Percentiles rank a stretch among this genome's conserved stretches.
Evolutionary conservation across 2,797 vertebrate genomes (phyloP).

Genomic region (Sebastiscus tertius): DNA sequence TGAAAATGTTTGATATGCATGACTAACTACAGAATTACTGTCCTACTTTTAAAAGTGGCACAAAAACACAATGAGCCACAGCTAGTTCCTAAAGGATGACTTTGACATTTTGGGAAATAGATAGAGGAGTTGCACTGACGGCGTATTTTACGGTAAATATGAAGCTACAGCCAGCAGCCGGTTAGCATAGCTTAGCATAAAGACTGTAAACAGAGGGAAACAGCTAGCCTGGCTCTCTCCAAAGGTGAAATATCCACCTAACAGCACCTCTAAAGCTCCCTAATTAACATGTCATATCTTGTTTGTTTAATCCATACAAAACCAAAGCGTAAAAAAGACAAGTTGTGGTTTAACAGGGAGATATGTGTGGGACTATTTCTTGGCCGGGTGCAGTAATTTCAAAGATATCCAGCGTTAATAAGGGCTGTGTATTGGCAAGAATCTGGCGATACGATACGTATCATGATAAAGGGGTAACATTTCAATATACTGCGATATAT

Average conservation of each 20-base stretch:
- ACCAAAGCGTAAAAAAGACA: neutral
- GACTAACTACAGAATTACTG: slow-evolving; percentile 44
- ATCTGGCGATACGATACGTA: too few relatives aligned
- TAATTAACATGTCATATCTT: neutral
- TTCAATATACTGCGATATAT: too few relatives aligned
- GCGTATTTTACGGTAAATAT: neutral
- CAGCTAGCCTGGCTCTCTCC: neutral
- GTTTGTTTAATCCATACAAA: neutral
- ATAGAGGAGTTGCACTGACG: neutral
- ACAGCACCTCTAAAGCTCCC: neutral
- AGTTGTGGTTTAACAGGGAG: neutral
- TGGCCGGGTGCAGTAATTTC: neutral
- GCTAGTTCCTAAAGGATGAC: neutral
- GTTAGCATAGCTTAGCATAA: neutral
- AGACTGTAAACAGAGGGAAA: neutral
- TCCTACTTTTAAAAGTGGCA: slow-evolving; percentile 52
- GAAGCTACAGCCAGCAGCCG: neutral
- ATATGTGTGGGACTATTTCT: slow-evolving; percentile 2
- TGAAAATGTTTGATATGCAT: slow-evolving; percentile 30
- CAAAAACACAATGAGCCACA: slow-evolving; percentile 20
- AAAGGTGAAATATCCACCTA: neutral
- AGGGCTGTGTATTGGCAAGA: too few relatives aligned
- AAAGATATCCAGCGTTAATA: neutral
- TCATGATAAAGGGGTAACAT: rapidly evolving
- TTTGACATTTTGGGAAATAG: slow-evolving; percentile 3